Evolutionary conservation across 2,797 vertebrate genomes (phyloP).

Genomic region (Megaceryle alcyon): DNA sequence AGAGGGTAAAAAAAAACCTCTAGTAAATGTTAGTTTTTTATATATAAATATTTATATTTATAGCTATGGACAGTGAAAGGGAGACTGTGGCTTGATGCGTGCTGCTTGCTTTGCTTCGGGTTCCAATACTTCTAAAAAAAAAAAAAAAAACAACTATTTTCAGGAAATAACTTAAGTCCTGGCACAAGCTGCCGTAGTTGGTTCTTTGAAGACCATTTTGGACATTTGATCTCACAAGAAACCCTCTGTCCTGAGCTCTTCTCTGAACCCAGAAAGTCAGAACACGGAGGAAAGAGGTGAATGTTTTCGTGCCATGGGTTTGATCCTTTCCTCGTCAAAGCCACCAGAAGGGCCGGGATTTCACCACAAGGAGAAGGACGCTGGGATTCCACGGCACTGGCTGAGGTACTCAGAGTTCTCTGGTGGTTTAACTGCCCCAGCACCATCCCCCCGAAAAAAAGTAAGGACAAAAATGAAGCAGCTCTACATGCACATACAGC

Average conservation of each 20-base stretch:
- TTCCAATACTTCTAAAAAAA: slow-evolving; percentile 49
- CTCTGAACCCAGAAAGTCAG: slow-evolving; percentile 35
- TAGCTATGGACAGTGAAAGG: slow-evolving; percentile 62
- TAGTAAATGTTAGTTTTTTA: slow-evolving; percentile 24
- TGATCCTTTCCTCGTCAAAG: slow-evolving; percentile 39
- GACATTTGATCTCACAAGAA: slow-evolving; percentile 6
- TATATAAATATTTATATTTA: slow-evolving; percentile 59
- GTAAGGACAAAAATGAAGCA: slow-evolving; percentile 38
- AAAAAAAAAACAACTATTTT: not conserved
- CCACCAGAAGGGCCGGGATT: slow-evolving; percentile 44
- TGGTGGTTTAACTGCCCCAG: slow-evolving; percentile 4
- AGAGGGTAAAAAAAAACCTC: slow-evolving; percentile 18
- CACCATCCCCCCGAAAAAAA: slow-evolving; percentile 13
- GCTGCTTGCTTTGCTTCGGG: slow-evolving; percentile 57
- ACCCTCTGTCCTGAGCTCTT: not conserved
- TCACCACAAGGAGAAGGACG: slow-evolving; percentile 51
- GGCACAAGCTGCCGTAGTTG: slow-evolving; percentile 11
- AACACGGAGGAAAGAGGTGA: slow-evolving; percentile 46
- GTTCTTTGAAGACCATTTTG: slow-evolving; percentile 36
- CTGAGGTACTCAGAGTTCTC: slow-evolving; percentile 29
- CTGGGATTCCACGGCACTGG: slow-evolving; percentile 1
- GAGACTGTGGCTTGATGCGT: slow-evolving; percentile 53
- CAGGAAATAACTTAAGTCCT: slow-evolving; percentile 62
- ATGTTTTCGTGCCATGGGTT: not conserved
- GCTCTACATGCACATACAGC: slow-evolving; percentile 71